phyloP scores from a whole-genome alignment of 2,797 vertebrate genomes.

The Psittacula echo region DNA sequence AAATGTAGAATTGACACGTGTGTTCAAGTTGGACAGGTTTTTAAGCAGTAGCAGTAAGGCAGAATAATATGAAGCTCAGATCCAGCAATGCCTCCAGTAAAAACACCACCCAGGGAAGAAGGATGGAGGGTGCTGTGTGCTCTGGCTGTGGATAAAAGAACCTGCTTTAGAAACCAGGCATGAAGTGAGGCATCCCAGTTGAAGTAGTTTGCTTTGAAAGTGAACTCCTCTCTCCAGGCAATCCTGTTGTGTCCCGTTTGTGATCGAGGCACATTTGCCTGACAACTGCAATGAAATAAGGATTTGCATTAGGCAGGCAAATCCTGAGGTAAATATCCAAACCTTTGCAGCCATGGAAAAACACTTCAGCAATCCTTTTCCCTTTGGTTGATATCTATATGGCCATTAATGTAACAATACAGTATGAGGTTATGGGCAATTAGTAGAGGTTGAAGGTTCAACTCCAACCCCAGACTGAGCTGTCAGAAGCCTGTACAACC shows the following conservation, averaged over 20 bases:
- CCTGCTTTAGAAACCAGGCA: slow-evolving; percentile 52
- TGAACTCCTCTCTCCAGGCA: slow-evolving; percentile 43
- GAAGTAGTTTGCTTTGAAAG: slow-evolving; percentile 60
- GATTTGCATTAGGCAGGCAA: neutral
- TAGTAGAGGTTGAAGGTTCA: neutral
- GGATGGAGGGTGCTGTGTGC: slow-evolving; percentile 44
- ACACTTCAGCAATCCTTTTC: neutral
- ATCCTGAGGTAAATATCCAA: neutral
- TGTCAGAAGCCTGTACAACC: neutral
- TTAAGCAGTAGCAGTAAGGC: slow-evolving; percentile 46
- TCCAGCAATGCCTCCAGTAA: slow-evolving; percentile 49
- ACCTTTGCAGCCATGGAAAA: neutral
- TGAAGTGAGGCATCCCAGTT: slow-evolving; percentile 21
- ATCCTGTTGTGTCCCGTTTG: slow-evolving; percentile 24
- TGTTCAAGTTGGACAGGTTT: slow-evolving; percentile 49
- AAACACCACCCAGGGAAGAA: slow-evolving; percentile 55
- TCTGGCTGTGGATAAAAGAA: slow-evolving; percentile 71
- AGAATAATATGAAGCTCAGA: slow-evolving; percentile 27
- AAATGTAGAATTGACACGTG: neutral
- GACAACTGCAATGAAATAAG: slow-evolving; percentile 5
- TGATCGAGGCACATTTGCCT: neutral
- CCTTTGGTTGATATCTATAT: neutral
- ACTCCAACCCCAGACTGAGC: neutral
- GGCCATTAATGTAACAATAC: neutral
- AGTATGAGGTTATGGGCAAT: neutral